These are phyloP conservation scores for Styela clava DNA, from an alignment of 23 tunicate genomes.

Conservation along the genomic window DNA sequence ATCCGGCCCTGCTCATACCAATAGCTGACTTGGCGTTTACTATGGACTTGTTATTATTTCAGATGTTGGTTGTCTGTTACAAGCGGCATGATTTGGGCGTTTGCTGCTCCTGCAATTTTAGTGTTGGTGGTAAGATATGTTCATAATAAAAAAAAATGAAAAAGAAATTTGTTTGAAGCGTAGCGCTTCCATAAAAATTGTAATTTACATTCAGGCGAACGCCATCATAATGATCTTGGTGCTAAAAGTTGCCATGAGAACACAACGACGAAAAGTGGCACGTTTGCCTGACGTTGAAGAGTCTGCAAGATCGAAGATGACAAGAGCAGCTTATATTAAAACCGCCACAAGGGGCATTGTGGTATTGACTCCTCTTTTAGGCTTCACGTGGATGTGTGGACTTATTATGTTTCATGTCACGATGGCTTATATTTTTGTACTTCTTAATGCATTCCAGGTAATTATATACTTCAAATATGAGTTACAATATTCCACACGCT, in stretches of 20 bases:
- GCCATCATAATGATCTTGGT: constrained; percentile 28
- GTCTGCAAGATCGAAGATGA: constrained; percentile 2
- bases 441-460: constrained; percentile 49
- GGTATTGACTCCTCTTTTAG: constrained; percentile 41
- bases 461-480: not conserved
- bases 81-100: constrained; percentile 47
- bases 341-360: constrained; percentile 24
- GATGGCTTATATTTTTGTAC: constrained; percentile 37
- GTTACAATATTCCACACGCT: not conserved
- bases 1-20: too few species aligned
- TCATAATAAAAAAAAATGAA: too few species aligned
- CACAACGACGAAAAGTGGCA: constrained; percentile 18
- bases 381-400: constrained; percentile 46
- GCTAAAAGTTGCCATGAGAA: constrained; percentile 29
- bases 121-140: constrained; percentile 37
- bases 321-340: constrained; percentile 7
- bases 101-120: constrained; percentile 42
- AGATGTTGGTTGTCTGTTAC: constrained; percentile 49
- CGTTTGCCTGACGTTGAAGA: constrained; percentile 15
- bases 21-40: too few species aligned
- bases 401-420: constrained; percentile 13
- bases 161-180: not conserved
- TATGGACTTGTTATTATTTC: too few species aligned
- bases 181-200: not conserved
- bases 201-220: constrained; percentile 22